Conservation (phyloP, 2,113 vertebrate genomes). For the Apus apus region DNA sequence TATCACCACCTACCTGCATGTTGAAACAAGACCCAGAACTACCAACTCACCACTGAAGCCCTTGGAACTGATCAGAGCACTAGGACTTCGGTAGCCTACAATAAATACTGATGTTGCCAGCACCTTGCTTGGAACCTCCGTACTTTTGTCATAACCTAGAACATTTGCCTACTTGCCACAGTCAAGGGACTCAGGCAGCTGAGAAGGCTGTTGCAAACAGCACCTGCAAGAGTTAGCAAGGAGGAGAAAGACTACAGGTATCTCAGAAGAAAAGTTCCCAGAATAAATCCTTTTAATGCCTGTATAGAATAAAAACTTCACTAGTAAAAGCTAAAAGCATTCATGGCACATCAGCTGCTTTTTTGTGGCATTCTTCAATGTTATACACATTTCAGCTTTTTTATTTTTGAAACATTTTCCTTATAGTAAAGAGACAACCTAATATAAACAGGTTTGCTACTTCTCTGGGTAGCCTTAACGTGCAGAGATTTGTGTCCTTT, state of each 20-base stretch:
- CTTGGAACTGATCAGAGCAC: fast-evolving
- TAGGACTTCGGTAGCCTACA: neutral
- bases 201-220: neutral
- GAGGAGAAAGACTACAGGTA: neutral
- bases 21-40: fast-evolving
- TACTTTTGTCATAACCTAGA: neutral
- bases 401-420: neutral
- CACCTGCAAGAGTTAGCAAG: neutral
- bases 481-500: neutral
- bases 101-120: neutral
- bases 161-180: neutral
- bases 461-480: neutral
- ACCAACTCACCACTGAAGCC: neutral
- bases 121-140: neutral
- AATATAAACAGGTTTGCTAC: neutral
- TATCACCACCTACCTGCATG: neutral
- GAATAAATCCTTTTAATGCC: neutral
- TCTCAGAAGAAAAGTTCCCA: neutral
- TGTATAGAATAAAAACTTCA: neutral
- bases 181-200: neutral
- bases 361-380: neutral
- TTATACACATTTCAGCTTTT: neutral
- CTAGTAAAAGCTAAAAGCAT: neutral
- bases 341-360: neutral
- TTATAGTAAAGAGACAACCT: neutral